Conservation (phyloP, 1,140 invertebrate genomes). For the Zaprionus camerounensis region DNA sequence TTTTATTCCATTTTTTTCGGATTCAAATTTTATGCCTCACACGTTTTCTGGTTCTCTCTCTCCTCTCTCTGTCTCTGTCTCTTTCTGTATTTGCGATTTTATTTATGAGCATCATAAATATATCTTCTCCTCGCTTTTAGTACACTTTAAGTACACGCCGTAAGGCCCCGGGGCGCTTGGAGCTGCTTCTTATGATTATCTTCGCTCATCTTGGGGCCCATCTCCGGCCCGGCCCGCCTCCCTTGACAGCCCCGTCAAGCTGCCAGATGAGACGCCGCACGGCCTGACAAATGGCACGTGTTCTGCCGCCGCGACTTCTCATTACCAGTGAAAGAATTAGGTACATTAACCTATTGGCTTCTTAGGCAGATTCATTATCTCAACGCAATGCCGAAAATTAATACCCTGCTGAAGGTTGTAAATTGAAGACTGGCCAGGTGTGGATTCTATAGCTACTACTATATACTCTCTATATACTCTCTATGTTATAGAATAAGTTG, state of each 20-base stretch:
- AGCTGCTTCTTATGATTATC: slow-evolving; percentile 58
- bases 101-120: slow-evolving; percentile 77
- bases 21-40: slow-evolving; percentile 68
- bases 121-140: slow-evolving; percentile 49
- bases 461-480: no score
- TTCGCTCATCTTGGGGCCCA: slow-evolving; percentile 9
- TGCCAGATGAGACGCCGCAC: slow-evolving; percentile 33
- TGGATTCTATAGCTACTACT: no score
- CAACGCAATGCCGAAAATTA: neutral
- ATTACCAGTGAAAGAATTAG: slow-evolving; percentile 6
- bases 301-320: slow-evolving; percentile 39
- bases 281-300: slow-evolving; percentile 64
- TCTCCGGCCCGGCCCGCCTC: neutral
- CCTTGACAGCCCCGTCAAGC: slow-evolving; percentile 53
- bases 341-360: slow-evolving; percentile 40
- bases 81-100: slow-evolving; percentile 53
- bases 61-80: slow-evolving; percentile 47
- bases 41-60: slow-evolving; percentile 52
- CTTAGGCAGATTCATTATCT: slow-evolving; percentile 7
- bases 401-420: slow-evolving; percentile 2
- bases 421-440: neutral
- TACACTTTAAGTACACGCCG: slow-evolving; percentile 47
- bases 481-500: no score
- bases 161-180: neutral
- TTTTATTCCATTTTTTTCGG: slow-evolving; percentile 38